These are phyloP conservation scores for Agriopis marginaria DNA, from an alignment of 2,888 invertebrate genomes.

Conservation along the genomic window DNA sequence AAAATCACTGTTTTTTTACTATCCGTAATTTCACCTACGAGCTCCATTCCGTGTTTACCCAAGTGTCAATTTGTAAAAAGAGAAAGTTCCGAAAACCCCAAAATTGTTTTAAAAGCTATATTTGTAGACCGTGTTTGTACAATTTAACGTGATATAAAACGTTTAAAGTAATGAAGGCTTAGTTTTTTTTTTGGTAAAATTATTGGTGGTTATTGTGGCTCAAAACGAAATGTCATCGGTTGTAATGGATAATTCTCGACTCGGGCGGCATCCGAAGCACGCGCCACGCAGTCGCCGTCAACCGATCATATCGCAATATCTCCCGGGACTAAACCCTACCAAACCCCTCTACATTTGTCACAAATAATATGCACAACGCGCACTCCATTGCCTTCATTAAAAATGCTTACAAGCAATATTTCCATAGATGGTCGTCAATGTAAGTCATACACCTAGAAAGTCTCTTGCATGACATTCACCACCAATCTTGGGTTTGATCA, in stretches of 20 bases:
- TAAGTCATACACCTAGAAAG: conserved; percentile 53
- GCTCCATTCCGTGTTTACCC: not conserved
- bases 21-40: not conserved
- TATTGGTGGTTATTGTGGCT: conserved; percentile 56
- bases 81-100: conserved; percentile 19
- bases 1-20: not conserved
- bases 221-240: conserved; percentile 81
- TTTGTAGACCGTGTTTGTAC: conserved; percentile 72
- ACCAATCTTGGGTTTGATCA: conserved; percentile 50
- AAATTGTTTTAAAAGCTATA: conserved; percentile 62
- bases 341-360: conserved; percentile 55
- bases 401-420: conserved; percentile 53
- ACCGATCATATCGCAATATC: conserved; percentile 80
- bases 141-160: conserved; percentile 73
- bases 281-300: conserved; percentile 75
- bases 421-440: conserved; percentile 57
- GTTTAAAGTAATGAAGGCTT: conserved; percentile 80
- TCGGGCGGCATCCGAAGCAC: conserved; percentile 80
- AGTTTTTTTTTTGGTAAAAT: conserved; percentile 67
- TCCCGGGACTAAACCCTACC: conserved; percentile 65
- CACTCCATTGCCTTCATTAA: conserved; percentile 62
- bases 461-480: conserved; percentile 49
- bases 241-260: conserved; percentile 79
- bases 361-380: conserved; percentile 48
- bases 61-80: conserved; percentile 1